phyloP scores from a whole-genome alignment of 2,113 vertebrate genomes.

The Donacobius atricapilla region DNA sequence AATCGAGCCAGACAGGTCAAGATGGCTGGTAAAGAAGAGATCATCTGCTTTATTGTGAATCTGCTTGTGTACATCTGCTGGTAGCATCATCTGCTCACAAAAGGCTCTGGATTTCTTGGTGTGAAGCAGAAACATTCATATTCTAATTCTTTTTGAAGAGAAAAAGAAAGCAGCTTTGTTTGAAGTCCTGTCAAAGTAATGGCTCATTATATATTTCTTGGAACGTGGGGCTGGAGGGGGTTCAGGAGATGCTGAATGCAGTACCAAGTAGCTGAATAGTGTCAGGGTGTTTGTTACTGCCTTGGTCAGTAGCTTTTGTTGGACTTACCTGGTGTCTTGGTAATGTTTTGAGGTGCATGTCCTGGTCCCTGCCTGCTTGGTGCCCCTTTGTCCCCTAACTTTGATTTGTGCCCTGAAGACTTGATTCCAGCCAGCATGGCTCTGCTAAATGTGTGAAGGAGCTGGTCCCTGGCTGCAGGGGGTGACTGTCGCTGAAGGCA shows the following conservation, averaged over 20 bases:
- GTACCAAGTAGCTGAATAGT: not conserved
- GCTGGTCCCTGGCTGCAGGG: not conserved
- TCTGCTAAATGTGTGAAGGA: not conserved
- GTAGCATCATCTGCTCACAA: not conserved
- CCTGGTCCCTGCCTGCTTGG: not conserved
- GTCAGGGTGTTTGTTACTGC: not conserved
- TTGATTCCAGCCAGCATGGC: not conserved
- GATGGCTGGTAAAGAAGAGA: constrained; percentile 32
- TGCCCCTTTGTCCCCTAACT: not conserved
- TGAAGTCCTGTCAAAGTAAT: not conserved
- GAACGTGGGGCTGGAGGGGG: not conserved
- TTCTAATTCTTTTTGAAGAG: not conserved
- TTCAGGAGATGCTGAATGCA: not conserved
- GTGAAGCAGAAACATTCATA: not conserved
- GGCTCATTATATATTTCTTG: not conserved
- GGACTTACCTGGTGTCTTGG: not conserved
- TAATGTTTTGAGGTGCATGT: not conserved
- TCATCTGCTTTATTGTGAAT: constrained; percentile 25
- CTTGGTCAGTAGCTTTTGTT: not conserved
- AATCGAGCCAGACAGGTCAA: constrained; percentile 41
- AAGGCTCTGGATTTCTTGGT: not conserved
- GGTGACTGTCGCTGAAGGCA: not conserved
- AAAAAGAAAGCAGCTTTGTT: not conserved
- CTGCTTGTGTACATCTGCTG: constrained; percentile 25
- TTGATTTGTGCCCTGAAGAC: not conserved